A percentile compares a stretch with the other conserved stretches of the same genome.
Conservation (phyloP, 1,140 invertebrate genomes). For the Drosophila subobscura region DNA sequence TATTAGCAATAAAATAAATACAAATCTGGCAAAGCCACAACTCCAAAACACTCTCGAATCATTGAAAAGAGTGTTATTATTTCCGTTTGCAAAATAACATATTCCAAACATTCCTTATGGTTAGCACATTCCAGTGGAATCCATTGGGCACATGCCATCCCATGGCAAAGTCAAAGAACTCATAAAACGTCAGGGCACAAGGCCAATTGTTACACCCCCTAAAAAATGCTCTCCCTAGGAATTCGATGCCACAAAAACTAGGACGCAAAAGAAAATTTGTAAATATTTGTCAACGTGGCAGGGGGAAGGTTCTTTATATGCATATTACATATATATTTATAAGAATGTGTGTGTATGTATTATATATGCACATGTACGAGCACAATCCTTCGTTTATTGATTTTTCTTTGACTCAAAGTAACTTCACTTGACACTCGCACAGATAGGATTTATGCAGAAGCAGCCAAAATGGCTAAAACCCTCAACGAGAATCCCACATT, state of each 20-base stretch:
- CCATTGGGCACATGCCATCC: conserved; percentile 2
- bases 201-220: conserved; percentile 23
- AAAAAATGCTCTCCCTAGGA: conserved; percentile 11
- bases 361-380: conserved; percentile 6
- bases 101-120: too few relatives aligned
- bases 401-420: conserved; percentile 40
- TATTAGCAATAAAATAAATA: too few relatives aligned
- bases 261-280: conserved; percentile 14
- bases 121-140: too few relatives aligned
- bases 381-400: conserved; percentile 36
- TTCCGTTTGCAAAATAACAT: too few relatives aligned
- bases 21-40: not conserved
- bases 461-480: conserved; percentile 26
- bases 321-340: not conserved
- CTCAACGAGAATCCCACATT: conserved; percentile 17
- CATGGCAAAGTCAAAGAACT: conserved; percentile 35
- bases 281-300: conserved; percentile 25
- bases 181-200: conserved; percentile 10
- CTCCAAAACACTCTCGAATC: too few relatives aligned
- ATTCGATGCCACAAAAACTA: conserved; percentile 28
- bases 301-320: not conserved
- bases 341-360: not conserved
- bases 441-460: conserved; percentile 38
- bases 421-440: conserved; percentile 19
- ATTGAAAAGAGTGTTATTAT: too few relatives aligned